Conservation (phyloP, 2,797 vertebrate species). For the Micrastur ruficollis region DNA sequence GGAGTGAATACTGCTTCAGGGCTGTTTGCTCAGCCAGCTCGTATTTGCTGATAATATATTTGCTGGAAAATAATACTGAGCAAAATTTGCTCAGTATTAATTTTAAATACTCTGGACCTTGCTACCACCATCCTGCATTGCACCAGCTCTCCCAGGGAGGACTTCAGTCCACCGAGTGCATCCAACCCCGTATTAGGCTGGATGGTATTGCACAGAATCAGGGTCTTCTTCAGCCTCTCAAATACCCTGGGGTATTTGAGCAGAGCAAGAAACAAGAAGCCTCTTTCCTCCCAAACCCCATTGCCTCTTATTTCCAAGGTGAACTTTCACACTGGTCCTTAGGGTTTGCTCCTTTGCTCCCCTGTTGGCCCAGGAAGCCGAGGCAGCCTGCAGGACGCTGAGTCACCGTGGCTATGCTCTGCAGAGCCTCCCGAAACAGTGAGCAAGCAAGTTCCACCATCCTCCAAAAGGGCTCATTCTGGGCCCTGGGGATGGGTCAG, state of each 20-base stretch:
- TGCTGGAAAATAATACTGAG: too few relatives aligned
- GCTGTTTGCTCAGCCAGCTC: background rate
- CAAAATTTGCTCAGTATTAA: background rate
- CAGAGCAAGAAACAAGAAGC: background rate
- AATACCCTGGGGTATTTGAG: background rate
- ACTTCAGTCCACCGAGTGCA: background rate
- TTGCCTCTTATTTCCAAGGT: background rate
- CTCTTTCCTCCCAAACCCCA: background rate
- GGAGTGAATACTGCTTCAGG: background rate
- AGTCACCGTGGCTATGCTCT: background rate
- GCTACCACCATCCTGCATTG: background rate
- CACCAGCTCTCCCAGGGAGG: background rate
- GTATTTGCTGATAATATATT: too few relatives aligned
- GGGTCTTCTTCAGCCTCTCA: background rate
- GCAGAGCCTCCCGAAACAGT: background rate
- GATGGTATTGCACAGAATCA: background rate
- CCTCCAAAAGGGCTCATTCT: background rate
- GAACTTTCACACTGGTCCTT: accelerated
- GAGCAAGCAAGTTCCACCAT: accelerated
- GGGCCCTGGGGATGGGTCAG: background rate
- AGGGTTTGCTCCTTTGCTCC: background rate
- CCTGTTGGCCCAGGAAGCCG: accelerated
- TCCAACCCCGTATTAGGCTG: background rate
- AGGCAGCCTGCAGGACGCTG: background rate
- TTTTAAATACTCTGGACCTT: background rate